Base-by-base conservation (phyloP, 2,888 invertebrate genomes). In the Trachelus troglodyta region DNA sequence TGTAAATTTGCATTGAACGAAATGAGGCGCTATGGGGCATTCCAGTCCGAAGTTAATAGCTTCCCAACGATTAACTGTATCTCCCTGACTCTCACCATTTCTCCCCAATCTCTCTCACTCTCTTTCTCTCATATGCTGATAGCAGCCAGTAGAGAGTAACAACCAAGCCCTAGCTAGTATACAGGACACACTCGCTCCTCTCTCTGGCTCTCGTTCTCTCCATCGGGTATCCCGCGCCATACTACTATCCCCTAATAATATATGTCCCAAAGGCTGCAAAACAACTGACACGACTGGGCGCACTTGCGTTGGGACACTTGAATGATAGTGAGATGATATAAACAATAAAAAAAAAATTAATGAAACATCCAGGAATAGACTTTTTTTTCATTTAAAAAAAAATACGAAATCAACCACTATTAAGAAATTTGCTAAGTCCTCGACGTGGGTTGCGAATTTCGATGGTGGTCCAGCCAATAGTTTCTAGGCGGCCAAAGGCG, bases 41-140 rank as follows among this genome's bases (percentile, higher is more conserved):
- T 90, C 90, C 90, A 88, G 87, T 85, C 85, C 86, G 84, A 87
- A 89, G 89, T 90, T 90, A 90, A 90, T 89, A 89, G 90, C 90
- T 88, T 88, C 83, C 87, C 88, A 90, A 90, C 90, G 90, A 90
- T 90, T 90, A 90, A 90, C 89, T 86, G 89, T 88, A 88, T 87
- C 85, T 71, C 83, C 85, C 83, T 82, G 80, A 81, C 83, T 76
- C 79, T 80, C 75, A n/a, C 73, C 75, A 23, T 34, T 35, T 34
- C 34, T 74, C 68, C 69, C 69, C 69, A 69, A 73, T 31, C 40
- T 31, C 78, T 40, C 77, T 12, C 75, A 15, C 40, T 75, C 69
- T 77, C 76, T 56, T 69, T 75, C 80, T 75, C 76, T 69, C 35
- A 56, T 56, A 56, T 56, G 56, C 56, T 56, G 56, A 56, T 56